A percentile compares a stretch with the other conserved stretches of the same genome.
These are phyloP conservation scores for Ennomos quercinarius DNA, from an alignment of 2,888 invertebrate genomes.

Conservation along the genomic window DNA sequence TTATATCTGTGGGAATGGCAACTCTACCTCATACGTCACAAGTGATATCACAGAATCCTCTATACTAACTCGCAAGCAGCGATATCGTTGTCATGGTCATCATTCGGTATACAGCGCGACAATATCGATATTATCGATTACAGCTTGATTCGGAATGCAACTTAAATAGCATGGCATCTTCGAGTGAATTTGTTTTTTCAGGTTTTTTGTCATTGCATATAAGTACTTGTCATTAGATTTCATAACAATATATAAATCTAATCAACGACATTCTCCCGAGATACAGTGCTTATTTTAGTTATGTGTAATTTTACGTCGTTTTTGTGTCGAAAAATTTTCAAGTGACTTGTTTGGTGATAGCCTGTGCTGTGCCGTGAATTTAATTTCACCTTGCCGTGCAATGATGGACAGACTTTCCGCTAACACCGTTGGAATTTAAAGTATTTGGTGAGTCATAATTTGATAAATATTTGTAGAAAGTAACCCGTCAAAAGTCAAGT, in stretches of 20 bases:
- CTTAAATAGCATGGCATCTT: too few species aligned
- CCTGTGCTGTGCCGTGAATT: constrained; percentile 74
- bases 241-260: constrained; percentile 59
- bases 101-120: too few species aligned
- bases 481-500: constrained; percentile 44
- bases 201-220: constrained; percentile 76
- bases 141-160: too few species aligned
- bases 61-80: too few species aligned
- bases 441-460: constrained; percentile 84
- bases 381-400: constrained; percentile 69
- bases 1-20: too few species aligned
- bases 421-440: constrained; percentile 82
- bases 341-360: constrained; percentile 61
- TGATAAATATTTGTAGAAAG: constrained; percentile 63
- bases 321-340: constrained; percentile 64
- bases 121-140: too few species aligned
- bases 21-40: too few species aligned
- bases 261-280: constrained; percentile 52
- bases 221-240: constrained; percentile 45
- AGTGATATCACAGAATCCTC: too few species aligned
- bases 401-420: constrained; percentile 79
- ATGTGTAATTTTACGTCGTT: constrained; percentile 67
- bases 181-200: constrained; percentile 72
- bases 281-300: constrained; percentile 48
- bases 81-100: too few species aligned